phyloP scores from a whole-genome alignment of 2,888 invertebrate genomes.

The Drepana falcataria region DNA sequence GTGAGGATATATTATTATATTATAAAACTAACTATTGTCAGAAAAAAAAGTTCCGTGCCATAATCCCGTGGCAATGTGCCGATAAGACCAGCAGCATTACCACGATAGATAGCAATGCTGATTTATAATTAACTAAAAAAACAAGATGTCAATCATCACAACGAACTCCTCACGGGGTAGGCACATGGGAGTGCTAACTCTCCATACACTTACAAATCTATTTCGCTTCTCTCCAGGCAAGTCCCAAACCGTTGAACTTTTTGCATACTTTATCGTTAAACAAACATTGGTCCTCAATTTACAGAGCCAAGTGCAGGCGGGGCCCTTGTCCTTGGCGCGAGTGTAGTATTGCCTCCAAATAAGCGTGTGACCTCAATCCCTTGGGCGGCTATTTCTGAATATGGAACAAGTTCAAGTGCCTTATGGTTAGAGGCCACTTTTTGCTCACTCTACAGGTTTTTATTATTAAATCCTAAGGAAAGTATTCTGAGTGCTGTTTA shows the following conservation, averaged over 20 bases:
- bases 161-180: no score
- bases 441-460: conserved; percentile 2
- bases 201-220: no score
- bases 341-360: conserved; percentile 56
- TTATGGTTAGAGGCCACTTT: not conserved
- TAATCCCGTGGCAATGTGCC: no score
- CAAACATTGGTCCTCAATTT: not conserved
- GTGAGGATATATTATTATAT: no score
- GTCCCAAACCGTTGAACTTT: not conserved
- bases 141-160: no score
- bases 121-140: no score
- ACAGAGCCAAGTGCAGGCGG: conserved; percentile 4
- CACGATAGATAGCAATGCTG: no score
- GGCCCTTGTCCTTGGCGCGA: conserved; percentile 52
- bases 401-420: conserved; percentile 60
- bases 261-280: not conserved
- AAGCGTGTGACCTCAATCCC: conserved; percentile 69
- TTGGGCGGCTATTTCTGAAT: conserved; percentile 58
- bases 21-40: no score
- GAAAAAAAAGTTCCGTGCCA: no score
- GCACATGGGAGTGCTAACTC: no score
- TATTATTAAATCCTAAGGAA: not conserved
- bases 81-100: no score
- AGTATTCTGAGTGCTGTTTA: not conserved
- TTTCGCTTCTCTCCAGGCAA: not conserved